Conservation (phyloP, 2,113 vertebrate species). For the Formicarius rufipectus region DNA sequence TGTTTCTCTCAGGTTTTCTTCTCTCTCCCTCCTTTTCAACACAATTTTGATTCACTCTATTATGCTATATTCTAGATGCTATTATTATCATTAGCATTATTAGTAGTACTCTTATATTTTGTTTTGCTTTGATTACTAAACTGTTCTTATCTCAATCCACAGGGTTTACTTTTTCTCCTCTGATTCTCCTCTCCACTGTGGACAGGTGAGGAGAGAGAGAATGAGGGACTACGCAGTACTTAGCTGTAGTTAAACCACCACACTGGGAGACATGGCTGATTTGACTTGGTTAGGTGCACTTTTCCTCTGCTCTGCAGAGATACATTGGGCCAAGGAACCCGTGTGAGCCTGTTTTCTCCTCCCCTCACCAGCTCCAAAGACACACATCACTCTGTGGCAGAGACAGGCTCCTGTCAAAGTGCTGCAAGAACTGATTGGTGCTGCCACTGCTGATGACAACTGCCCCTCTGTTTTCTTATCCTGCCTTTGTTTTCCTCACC, state of each 20-base stretch:
- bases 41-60: neutral
- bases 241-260: too few species aligned
- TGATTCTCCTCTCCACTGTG: neutral
- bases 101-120: neutral
- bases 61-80: neutral
- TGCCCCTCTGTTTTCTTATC: neutral
- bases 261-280: neutral
- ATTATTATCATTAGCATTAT: neutral
- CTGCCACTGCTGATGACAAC: neutral
- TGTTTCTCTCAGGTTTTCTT: neutral
- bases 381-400: neutral
- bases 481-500: neutral
- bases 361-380: neutral
- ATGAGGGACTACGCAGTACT: neutral
- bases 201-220: neutral
- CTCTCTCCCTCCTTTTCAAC: neutral
- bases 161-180: neutral
- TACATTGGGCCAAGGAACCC: neutral
- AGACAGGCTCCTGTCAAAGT: neutral
- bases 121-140: neutral
- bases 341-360: neutral
- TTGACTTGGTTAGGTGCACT: neutral
- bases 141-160: neutral
- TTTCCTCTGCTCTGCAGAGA: neutral
- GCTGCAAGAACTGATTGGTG: neutral